Evolutionary conservation across 2,797 vertebrate genomes (phyloP).

Genomic region (Galaxias olidus): DNA sequence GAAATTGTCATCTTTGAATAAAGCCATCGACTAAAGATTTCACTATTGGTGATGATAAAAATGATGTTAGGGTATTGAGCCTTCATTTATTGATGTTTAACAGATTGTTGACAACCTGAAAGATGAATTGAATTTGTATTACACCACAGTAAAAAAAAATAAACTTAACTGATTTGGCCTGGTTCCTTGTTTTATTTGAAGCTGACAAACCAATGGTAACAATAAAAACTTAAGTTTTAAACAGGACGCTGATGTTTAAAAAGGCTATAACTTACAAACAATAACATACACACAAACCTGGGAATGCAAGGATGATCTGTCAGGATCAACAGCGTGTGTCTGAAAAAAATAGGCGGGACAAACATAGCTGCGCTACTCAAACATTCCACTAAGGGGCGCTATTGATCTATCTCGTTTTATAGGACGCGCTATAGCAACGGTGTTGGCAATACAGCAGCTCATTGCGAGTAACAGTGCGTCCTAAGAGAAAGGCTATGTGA

Average conservation of each 20-base stretch:
- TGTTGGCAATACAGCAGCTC: neutral
- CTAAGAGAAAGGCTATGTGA: no score
- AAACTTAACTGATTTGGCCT: no score
- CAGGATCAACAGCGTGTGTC: neutral
- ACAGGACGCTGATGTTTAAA: neutral
- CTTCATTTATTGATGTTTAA: neutral
- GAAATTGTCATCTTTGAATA: slow-evolving; percentile 54
- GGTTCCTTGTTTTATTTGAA: no score
- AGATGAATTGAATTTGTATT: no score
- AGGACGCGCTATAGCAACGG: neutral
- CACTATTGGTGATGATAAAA: neutral
- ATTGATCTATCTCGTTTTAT: slow-evolving; percentile 19
- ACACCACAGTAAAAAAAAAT: no score
- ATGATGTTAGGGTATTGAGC: neutral
- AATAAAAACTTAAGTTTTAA: neutral
- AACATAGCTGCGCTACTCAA: slow-evolving; percentile 22
- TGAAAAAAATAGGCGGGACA: neutral
- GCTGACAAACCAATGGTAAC: no score
- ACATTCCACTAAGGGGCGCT: slow-evolving; percentile 36
- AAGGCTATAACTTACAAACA: neutral
- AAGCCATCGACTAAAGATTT: slow-evolving; percentile 54
- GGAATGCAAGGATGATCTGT: neutral
- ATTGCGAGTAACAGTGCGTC: neutral
- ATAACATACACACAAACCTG: neutral
- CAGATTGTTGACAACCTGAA: neutral